Evolutionary conservation across 2,797 vertebrate genomes (phyloP), one percentile per base, ranked within the genome.

Genomic region (Diplodus sargus): DNA sequence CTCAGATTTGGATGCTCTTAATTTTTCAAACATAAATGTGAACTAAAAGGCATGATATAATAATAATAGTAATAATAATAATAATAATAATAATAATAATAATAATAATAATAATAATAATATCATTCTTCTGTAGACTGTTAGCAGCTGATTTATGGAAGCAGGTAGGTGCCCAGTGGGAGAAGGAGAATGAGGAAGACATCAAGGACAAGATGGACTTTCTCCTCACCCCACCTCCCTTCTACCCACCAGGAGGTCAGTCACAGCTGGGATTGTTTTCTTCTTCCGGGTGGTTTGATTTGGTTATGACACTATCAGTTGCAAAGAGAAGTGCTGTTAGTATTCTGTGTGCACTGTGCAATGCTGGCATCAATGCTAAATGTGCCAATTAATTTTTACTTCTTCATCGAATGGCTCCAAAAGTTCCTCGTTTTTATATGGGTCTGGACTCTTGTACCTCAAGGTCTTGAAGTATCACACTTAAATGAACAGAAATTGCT

Each of bases 201-300:
- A 93, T 99, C 81, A 99, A 99, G 91, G 98, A 99, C 91, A 99
- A 98, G 89, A 92, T 98, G 91, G 96, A 99, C 90, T 99, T 98
- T 25, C 92, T 95, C 72, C 53, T 94, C 20, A 71, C 89, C 0
- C 91, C 92, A 3, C 96, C 96, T 2, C 39, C 94, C 68, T 92
- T 92, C 80, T 99, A 97, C 90, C 97, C 97, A 48, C 58, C 82
- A 16, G 96, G 93, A 92, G 96, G 98, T 99, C 79, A 94, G 95
- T 77, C 65, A 49, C 17, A 47, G n/a, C 42, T 57, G n/a, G 10
- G 10, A 18, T 15, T 68, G 10, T 2, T 18, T 15, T 68, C 28
- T 48, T 30, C 4, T 22, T 0, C 4, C 6, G 3, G 48, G 20
- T 70, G 12, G 63, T 58, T 60, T 30, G 8, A 59, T 65, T 23